Percentiles rank a stretch among this genome's conserved stretches.
phyloP scores from a whole-genome alignment of 2,113 vertebrate species.

The Fukomys damarensis region DNA sequence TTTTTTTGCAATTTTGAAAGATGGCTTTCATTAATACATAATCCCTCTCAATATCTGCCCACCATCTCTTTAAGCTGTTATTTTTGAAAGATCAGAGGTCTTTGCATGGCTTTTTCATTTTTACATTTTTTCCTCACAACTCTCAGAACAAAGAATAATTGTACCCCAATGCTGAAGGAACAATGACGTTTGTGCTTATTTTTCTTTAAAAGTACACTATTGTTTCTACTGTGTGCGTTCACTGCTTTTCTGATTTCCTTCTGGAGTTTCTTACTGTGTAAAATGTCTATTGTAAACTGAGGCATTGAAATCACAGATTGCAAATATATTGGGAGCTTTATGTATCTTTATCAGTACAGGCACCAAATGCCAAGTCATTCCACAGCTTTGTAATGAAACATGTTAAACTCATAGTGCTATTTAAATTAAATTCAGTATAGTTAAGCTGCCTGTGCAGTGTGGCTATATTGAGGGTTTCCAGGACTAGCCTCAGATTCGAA shows the following conservation, averaged over 20 bases:
- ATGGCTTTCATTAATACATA: constrained; percentile 40
- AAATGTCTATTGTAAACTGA: constrained; percentile 47
- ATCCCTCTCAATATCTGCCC: constrained; percentile 6
- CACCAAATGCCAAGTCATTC: constrained; percentile 8
- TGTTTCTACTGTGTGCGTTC: constrained; percentile 71
- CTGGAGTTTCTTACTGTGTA: constrained; percentile 43
- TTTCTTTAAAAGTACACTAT: constrained; percentile 74
- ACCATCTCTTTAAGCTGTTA: constrained; percentile 1
- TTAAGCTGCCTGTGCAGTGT: neutral
- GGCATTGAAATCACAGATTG: constrained; percentile 45
- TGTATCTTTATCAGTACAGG: constrained; percentile 41
- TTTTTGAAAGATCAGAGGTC: constrained; percentile 47
- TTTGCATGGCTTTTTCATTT: constrained; percentile 57
- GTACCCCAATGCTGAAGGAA: constrained; percentile 65
- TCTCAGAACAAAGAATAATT: constrained; percentile 79
- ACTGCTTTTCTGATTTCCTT: constrained; percentile 57
- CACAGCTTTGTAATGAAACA: constrained; percentile 41
- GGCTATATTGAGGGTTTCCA: neutral
- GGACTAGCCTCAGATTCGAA: neutral
- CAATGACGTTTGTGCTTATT: constrained; percentile 76
- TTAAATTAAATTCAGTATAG: constrained; percentile 1
- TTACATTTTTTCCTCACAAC: constrained; percentile 23
- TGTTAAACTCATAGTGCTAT: neutral
- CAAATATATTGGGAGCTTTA: constrained; percentile 51
- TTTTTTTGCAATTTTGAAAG: constrained; percentile 48